Base-by-base conservation (phyloP, 2,797 vertebrate genomes). In the Fundulus diaphanus region DNA sequence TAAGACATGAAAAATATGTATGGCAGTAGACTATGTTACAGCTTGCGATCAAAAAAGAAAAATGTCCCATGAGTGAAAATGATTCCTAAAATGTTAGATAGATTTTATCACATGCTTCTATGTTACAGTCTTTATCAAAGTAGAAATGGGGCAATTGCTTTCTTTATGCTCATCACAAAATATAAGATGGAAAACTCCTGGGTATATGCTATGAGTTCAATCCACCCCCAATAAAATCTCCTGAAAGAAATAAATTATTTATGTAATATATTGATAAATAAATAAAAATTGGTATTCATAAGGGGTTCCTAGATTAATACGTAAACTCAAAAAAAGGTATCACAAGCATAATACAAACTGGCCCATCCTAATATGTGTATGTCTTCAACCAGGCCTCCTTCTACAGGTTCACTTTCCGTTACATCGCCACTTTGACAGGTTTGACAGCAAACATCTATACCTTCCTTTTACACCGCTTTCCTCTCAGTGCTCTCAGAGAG, bases 81-180 rank as follows among this genome's bases (percentile, higher is more conserved):
- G 76, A 84, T 85, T 83, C 65, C 76, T 87, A 87, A 89, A 89
- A 76, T 76, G 81, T 78, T 80, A 67, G 81, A 75, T 73, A 82
- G 70, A 31, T 84, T 87, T 44, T 49, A 89, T 87, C 69, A 88
- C 93, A 94, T 94, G 92, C 93, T 84, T 78, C 79, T 90, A 92
- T 90, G 92, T 84, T 90, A 92, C 87, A 93, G 78, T 88, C 68
- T 83, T 91, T 90, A 92, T 89, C 87, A 93, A 92, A 94, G 85
- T 92, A 91, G 84, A 92, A 93, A 93, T 80, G 61, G 31, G 76
- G 78, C 56, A n/a, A 71, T 81, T 74, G 27, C 73, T 81, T 79
- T 83, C 75, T 80, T 82, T 85, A 82, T 74, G 84, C 80, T 82
- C 73, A 74, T 89, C 89, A 88, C 80, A 93, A 92, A 90, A 92